A percentile compares a stretch with the other conserved stretches of the same genome.
Evolutionary conservation across 2,797 vertebrate species (phyloP).

Genomic region (Argyrosomus regius): DNA sequence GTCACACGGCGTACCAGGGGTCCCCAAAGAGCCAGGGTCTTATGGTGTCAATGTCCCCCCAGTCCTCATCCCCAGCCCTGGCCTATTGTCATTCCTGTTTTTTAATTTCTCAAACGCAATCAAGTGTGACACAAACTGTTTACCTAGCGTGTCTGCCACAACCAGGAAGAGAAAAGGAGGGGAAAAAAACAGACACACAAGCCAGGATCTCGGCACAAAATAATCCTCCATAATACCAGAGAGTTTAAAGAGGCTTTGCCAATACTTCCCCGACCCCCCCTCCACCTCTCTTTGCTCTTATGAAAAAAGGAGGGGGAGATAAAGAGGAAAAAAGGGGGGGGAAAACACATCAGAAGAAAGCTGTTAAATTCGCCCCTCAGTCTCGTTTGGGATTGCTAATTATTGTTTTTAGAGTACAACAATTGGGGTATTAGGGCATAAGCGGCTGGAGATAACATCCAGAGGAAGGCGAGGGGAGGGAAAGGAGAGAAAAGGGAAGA

Average conservation of each 20-base stretch:
- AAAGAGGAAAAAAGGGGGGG: slow-evolving; percentile 54
- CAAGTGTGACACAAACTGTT: slow-evolving; percentile 89
- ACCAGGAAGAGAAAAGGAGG: slow-evolving; percentile 79
- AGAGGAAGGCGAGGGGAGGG: slow-evolving; percentile 69
- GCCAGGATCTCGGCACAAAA: slow-evolving; percentile 85
- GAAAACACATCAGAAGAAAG: slow-evolving; percentile 78
- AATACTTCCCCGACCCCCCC: slow-evolving; percentile 70
- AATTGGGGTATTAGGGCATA: slow-evolving; percentile 86
- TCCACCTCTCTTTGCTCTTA: slow-evolving; percentile 78
- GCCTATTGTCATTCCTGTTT: slow-evolving; percentile 85
- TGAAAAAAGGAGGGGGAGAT: slow-evolving; percentile 74
- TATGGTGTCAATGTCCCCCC: slow-evolving; percentile 83
- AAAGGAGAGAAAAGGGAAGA: slow-evolving; percentile 52
- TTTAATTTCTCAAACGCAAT: slow-evolving; percentile 89
- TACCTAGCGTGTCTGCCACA: slow-evolving; percentile 87
- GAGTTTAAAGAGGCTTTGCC: slow-evolving; percentile 88
- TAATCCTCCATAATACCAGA: slow-evolving; percentile 88
- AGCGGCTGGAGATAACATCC: slow-evolving; percentile 86
- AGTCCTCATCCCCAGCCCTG: slow-evolving; percentile 71
- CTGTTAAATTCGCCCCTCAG: slow-evolving; percentile 81
- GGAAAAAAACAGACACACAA: slow-evolving; percentile 70
- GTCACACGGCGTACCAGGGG: slow-evolving; percentile 91
- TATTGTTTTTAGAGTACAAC: slow-evolving; percentile 88
- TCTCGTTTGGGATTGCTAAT: slow-evolving; percentile 86
- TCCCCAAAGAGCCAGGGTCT: slow-evolving; percentile 89